A percentile compares a stretch with the other conserved stretches of the same genome.
These are phyloP conservation scores for Rhagologus leucostigma DNA, from an alignment of 2,113 vertebrate genomes.

Conservation along the genomic window DNA sequence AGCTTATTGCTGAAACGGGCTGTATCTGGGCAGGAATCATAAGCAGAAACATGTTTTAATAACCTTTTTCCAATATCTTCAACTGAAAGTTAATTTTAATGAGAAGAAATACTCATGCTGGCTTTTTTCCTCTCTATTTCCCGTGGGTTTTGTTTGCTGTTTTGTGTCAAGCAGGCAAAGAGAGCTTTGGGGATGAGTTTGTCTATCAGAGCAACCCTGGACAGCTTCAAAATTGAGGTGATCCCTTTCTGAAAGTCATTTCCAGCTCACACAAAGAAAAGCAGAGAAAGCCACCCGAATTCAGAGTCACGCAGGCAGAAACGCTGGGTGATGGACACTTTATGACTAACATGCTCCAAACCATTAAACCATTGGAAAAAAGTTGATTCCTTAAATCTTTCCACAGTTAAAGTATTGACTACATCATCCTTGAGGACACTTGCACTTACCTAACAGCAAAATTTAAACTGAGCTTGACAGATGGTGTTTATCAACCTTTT, in stretches of 20 bases:
- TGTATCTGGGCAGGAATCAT: constrained; percentile 4
- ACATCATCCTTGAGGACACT: not conserved
- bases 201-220: not conserved
- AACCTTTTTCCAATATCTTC: not conserved
- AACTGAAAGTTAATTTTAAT: not conserved
- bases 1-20: not conserved
- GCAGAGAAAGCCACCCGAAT: not conserved
- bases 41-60: constrained; percentile 23
- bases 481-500: not conserved
- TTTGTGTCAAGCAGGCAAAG: not conserved
- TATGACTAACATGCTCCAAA: accelerated
- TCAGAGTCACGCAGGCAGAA: not conserved
- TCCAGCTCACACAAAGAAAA: not conserved
- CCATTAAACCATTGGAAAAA: not conserved
- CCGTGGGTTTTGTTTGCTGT: not conserved
- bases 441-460: not conserved
- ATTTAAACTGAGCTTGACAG: not conserved
- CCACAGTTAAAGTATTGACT: not conserved
- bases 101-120: not conserved
- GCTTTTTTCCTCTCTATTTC: not conserved
- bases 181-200: not conserved
- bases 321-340: not conserved
- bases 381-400: not conserved
- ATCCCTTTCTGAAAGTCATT: not conserved
- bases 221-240: not conserved